Conservation (phyloP, 2,797 vertebrate genomes). For the Cercopithecus petaurista region DNA sequence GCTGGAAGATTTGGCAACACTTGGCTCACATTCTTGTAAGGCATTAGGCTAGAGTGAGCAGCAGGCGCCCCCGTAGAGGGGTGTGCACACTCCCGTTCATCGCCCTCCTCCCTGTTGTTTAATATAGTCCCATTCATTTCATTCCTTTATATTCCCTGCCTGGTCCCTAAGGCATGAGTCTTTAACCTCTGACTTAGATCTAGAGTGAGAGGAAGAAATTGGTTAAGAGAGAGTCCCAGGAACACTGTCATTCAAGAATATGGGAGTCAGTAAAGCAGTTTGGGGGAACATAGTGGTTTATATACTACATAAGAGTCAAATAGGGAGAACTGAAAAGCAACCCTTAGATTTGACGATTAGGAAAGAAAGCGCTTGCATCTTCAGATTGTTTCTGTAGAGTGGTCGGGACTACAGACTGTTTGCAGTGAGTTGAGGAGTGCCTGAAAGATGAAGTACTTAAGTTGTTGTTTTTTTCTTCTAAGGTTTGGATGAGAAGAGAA, state of each 20-base stretch:
- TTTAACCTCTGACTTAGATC: not conserved
- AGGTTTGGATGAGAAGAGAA: not conserved
- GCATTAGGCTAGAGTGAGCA: not conserved
- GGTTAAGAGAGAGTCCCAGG: not conserved
- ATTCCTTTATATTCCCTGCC: not conserved
- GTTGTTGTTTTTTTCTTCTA: not conserved
- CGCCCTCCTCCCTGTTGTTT: not conserved
- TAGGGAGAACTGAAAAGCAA: not conserved
- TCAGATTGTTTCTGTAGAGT: not conserved
- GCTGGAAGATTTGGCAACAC: not conserved
- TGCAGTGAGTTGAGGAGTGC: not conserved
- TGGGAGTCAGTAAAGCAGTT: not conserved
- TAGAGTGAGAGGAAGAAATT: not conserved
- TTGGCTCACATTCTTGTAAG: too few relatives aligned
- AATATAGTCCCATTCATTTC: not conserved
- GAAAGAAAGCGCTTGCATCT: not conserved
- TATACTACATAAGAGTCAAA: not conserved
- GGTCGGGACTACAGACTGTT: not conserved
- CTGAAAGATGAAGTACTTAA: not conserved
- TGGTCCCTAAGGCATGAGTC: not conserved
- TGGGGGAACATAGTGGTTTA: too few relatives aligned
- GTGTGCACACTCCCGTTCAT: not conserved
- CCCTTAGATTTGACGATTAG: not conserved
- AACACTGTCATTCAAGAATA: not conserved
- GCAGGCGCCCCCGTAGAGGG: not conserved